A percentile compares a stretch with the other conserved stretches of the same genome.
Evolutionary conservation across 2,113 vertebrate genomes (phyloP).

Genomic region (Dromas ardeola): DNA sequence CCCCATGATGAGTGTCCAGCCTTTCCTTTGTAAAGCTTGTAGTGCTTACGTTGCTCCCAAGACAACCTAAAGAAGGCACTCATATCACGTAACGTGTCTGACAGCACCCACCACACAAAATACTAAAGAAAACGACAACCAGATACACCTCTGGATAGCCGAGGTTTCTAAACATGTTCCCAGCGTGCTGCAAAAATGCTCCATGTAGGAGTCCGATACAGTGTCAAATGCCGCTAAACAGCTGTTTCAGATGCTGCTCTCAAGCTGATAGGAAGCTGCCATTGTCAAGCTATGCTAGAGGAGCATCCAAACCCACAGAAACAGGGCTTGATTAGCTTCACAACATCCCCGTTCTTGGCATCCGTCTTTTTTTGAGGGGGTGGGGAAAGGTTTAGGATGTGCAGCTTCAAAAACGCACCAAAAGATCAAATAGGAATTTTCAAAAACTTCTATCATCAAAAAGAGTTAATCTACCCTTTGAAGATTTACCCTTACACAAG

Average conservation of each 20-base stretch:
- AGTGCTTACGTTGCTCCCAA: neutral
- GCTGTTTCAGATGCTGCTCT: too few species aligned
- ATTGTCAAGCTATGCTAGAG: neutral
- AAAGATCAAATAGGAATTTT: neutral
- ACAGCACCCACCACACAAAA: neutral
- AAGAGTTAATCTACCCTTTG: neutral
- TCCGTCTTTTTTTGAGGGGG: rapidly evolving
- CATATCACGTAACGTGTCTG: rapidly evolving
- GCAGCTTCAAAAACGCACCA: neutral
- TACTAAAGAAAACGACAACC: neutral
- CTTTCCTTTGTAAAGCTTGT: neutral
- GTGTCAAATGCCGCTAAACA: neutral
- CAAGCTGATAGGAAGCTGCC: neutral
- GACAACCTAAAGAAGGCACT: neutral
- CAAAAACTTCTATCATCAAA: neutral
- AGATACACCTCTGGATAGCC: neutral
- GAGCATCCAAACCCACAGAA: neutral
- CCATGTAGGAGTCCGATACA: neutral
- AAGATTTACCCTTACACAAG: neutral
- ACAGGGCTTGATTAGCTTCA: neutral
- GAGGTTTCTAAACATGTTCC: neutral
- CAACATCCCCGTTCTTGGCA: neutral
- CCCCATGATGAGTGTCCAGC: neutral
- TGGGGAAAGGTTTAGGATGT: neutral
- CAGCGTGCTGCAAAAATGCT: neutral